Percentiles rank a stretch among this genome's conserved stretches.
These are phyloP conservation scores for Picus viridis DNA, from an alignment of 2,797 vertebrate genomes.

Conservation along the genomic window DNA sequence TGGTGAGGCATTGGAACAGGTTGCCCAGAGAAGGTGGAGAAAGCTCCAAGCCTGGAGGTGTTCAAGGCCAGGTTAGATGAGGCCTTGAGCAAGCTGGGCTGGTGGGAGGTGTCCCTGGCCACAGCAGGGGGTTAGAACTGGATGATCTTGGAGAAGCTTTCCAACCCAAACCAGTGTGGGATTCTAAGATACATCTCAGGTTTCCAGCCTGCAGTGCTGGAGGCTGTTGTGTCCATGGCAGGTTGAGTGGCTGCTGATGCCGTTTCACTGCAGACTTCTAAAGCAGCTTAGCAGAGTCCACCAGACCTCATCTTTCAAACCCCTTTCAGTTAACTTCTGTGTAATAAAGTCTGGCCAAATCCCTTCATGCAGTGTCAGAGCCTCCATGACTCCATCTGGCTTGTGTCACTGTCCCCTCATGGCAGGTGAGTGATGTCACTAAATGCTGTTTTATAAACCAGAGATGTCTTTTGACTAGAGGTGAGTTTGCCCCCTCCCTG, in stretches of 20 bases:
- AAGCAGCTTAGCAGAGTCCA: background rate
- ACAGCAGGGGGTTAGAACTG: too few relatives aligned
- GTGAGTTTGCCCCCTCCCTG: too few relatives aligned
- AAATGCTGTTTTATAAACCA: constrained; percentile 44
- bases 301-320: constrained; percentile 14
- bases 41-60: too few relatives aligned
- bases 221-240: background rate
- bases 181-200: background rate
- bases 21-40: too few relatives aligned
- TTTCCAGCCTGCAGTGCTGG: background rate
- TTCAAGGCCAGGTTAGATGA: too few relatives aligned
- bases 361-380: background rate
- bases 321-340: background rate
- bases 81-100: too few relatives aligned
- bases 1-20: too few relatives aligned
- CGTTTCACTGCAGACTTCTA: background rate
- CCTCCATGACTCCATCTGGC: background rate
- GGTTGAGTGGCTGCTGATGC: background rate
- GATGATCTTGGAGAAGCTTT: too few relatives aligned
- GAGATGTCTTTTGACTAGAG: constrained; percentile 53
- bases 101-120: too few relatives aligned
- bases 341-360: background rate
- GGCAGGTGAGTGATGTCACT: background rate
- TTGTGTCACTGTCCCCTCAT: background rate
- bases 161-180: too few relatives aligned